Evolutionary conservation across 2,113 vertebrate species (phyloP), one percentile per base, ranked within the genome.

Genomic region (Reinhardtius hippoglossoides): DNA sequence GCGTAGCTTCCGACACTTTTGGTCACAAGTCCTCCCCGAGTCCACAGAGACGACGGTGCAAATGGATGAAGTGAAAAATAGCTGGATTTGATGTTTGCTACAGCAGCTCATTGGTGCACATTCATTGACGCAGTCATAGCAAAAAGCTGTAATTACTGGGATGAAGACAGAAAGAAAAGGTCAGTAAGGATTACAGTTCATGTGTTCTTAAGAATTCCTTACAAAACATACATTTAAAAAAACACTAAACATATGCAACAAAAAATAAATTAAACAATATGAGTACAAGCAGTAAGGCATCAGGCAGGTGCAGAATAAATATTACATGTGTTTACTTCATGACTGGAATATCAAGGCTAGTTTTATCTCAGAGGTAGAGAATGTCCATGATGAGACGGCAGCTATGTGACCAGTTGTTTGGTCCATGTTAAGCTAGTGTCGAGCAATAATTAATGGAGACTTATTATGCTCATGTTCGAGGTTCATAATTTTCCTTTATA

Each of bases 341-440:
- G 71, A 64, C 72, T 87, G 73, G 69, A 73, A 55, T 89, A 78
- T 61, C 71, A 81, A 91, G 81, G 82, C 83, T 80, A 82, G 79
- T 86, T 42, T 88, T 71, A 87, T 90, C 86, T 88, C 81, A 79
- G 94, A 94, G 93, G 94, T 94, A 95, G 94, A 92, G 83, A 89
- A 92, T 86, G 72, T 87, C 74, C 84, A 84, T 83, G 80, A 89
- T 86, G 78, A 87, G 72, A 94, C 68, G 18, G 67, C 65, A 86
- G 68, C 78, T 81, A 76, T 83, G 74, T 83, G 74, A 83, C 68
- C 65, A 83, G 66, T 82, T 67, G 42, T 72, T 76, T 46, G 60
- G 48, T 64, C 68, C 60, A 85, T 82, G 71, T 81, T 23, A 85
- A 74, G 68, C 67, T 56, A 63, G 26, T 71, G 58, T 69, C 40